Evolutionary conservation across 2,113 vertebrate genomes (phyloP).

Genomic region (Onychorhynchus coronatus): DNA sequence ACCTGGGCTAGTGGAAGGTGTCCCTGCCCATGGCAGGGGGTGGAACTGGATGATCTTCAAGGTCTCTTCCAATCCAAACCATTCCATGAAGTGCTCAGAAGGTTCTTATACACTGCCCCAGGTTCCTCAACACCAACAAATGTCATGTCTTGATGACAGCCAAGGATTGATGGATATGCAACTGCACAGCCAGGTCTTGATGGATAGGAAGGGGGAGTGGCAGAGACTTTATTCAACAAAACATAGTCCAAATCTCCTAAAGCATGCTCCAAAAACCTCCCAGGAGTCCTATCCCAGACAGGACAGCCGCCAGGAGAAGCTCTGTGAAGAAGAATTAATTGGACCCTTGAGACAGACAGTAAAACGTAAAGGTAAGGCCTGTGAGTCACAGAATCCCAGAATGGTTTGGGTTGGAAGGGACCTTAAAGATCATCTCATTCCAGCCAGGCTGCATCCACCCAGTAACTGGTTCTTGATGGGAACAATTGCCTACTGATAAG

Average conservation of each 20-base stretch:
- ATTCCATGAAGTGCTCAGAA: not conserved
- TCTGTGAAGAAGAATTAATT: not conserved
- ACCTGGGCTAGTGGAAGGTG: not conserved
- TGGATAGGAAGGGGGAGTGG: not conserved
- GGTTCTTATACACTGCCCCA: not conserved
- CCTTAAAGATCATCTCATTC: not conserved
- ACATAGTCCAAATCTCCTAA: not conserved
- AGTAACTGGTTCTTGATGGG: not conserved
- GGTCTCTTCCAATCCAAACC: not conserved
- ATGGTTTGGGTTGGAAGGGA: not conserved
- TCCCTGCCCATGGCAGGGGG: not conserved
- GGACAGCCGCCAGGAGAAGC: not conserved
- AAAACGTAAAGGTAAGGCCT: not conserved
- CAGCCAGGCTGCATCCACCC: not conserved
- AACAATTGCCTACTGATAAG: not conserved
- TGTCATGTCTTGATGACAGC: fast-evolving
- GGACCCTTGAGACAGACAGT: not conserved
- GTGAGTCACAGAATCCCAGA: not conserved
- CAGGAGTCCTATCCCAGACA: not conserved
- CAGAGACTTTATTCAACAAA: not conserved
- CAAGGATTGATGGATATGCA: not conserved
- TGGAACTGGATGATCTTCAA: not conserved
- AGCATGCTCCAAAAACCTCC: not conserved
- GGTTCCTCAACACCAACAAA: not conserved
- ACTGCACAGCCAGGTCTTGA: not conserved